phyloP scores from a whole-genome alignment of 2,113 vertebrate genomes.

The Piprites chloris region DNA sequence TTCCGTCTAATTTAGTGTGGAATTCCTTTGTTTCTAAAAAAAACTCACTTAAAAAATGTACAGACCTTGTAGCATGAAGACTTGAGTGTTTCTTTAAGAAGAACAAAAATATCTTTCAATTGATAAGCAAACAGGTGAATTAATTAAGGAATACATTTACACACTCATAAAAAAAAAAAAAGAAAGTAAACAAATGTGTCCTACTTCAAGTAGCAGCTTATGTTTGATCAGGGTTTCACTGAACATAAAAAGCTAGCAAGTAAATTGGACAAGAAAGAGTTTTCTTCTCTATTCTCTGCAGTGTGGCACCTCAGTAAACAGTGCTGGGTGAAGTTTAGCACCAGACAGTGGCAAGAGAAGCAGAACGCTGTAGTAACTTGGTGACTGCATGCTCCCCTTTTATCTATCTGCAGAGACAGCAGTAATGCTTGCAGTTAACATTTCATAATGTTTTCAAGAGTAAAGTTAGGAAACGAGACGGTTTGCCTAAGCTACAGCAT shows the following conservation, averaged over 20 bases:
- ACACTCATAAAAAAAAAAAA: not conserved
- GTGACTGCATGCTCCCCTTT: not conserved
- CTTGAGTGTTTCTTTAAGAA: not conserved
- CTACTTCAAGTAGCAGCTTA: conserved; percentile 13
- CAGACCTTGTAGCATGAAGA: not conserved
- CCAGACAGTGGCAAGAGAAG: not conserved
- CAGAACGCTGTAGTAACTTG: not conserved
- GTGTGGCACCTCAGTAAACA: not conserved
- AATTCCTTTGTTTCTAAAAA: not conserved
- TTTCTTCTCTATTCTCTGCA: not conserved
- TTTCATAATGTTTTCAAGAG: not conserved
- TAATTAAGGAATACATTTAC: conserved; percentile 21
- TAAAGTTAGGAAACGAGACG: not conserved
- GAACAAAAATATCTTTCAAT: not conserved
- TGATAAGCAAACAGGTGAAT: not conserved
- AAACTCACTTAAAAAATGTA: not conserved
- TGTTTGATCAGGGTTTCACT: conserved; percentile 36
- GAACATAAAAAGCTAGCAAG: not conserved
- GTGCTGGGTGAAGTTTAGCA: not conserved
- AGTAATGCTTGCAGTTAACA: not conserved
- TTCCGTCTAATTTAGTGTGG: not conserved
- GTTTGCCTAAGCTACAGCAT: not conserved
- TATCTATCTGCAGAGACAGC: not conserved
- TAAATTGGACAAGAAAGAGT: not conserved
- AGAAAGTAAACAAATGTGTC: conserved; percentile 21